phyloP scores from a whole-genome alignment of 2,888 invertebrate species.

The Andrena flavipes region DNA sequence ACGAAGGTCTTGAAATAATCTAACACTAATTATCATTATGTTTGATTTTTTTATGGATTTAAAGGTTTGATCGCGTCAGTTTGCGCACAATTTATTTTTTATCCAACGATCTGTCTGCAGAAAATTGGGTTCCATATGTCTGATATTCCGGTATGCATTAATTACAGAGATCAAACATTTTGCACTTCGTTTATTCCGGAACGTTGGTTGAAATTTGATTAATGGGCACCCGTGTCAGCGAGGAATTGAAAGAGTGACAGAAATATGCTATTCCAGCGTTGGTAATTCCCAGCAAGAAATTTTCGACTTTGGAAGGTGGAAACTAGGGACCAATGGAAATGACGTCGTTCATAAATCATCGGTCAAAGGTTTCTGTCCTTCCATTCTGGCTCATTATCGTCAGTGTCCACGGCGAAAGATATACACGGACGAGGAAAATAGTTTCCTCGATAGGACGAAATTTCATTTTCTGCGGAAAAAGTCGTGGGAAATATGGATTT shows the following conservation, averaged over 20 bases:
- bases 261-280: not conserved
- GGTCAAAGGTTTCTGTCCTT: conserved; percentile 27
- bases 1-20: too few species aligned
- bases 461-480: conserved; percentile 11
- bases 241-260: not conserved
- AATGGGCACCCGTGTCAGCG: not conserved
- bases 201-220: not conserved
- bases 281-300: not conserved
- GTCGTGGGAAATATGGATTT: not conserved
- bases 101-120: not conserved
- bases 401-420: conserved; percentile 12
- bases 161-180: not conserved
- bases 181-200: not conserved
- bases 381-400: conserved; percentile 33
- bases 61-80: not conserved
- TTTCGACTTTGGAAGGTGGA: not conserved
- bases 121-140: not conserved
- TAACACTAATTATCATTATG: too few species aligned
- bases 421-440: not conserved
- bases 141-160: not conserved
- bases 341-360: conserved; percentile 42
- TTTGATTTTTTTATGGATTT: not conserved
- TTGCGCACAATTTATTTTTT: not conserved
- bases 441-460: not conserved
- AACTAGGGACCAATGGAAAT: not conserved